Evolutionary conservation across 2,888 invertebrate genomes (phyloP), one percentile per base, ranked within the genome.

Genomic region (Limenitis camilla): DNA sequence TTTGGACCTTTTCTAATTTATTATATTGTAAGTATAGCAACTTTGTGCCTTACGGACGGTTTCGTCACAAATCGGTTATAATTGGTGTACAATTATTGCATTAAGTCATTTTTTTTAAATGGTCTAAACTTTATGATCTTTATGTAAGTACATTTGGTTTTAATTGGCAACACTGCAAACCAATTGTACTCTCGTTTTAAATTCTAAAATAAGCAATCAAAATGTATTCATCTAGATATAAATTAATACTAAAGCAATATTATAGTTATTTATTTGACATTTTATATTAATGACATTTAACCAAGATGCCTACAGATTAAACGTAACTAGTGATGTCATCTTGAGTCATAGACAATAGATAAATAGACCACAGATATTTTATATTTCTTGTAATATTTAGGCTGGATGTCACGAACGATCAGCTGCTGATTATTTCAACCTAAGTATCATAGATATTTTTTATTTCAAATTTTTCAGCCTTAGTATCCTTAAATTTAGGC

Each of bases 141-240:
- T 41, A 35, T 28, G 33, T 30, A 38, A n/a, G 49, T 39, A 35
- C 40, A 33, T 28, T 8, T 4, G 5, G 10, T 36, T 36, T 30
- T 10, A 29, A 30, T 36, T 45, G 36, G 45, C 36, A 30, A 36
- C 30, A 45, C 11, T 33, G 3, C 19, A 40, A 40, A n/a, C 5
- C 27, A 28, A 40, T 27, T 27, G 9, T 28, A 6, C 5, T 46
- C 6, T 46, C 7, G 30, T 29, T 29, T 28, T 30, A 30, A 46
- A 46, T 46, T 38, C 19, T 19, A 46, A 46, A 42, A 31, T 38
- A 30, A 30, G 27, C 28, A 33, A 8, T 44, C 40, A n/a, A 33
- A 40, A 11, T 50, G 42, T 42, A 39, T 58, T 58, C 58, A 60
- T 60, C 52, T 61, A 60, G 53, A 48, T 58, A 46, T 30, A 40